Conservation (phyloP, 1,140 invertebrate species). For the Agrilus planipennis region DNA sequence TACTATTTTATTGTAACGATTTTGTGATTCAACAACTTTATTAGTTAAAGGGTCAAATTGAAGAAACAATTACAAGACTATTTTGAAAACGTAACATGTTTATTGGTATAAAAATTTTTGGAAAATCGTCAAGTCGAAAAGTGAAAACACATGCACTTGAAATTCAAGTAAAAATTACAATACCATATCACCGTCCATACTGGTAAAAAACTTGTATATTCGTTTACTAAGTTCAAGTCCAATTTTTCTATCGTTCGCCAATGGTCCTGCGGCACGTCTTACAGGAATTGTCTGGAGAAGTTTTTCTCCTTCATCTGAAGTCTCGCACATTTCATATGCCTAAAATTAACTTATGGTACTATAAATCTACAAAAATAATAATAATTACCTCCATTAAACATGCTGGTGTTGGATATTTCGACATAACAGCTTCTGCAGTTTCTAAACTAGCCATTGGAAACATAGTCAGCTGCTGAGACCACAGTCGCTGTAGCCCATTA, state of each 20-base stretch:
- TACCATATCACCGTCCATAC: constrained; percentile 37
- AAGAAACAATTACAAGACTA: no score
- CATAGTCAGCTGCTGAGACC: constrained; percentile 64
- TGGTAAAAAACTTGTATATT: constrained; percentile 55
- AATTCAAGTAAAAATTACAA: no score
- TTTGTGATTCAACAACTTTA: no score
- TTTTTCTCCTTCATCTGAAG: constrained; percentile 35
- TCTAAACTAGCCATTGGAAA: constrained; percentile 60
- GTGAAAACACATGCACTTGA: no score
- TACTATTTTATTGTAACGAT: no score
- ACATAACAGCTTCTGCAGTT: constrained; percentile 56
- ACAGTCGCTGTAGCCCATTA: constrained; percentile 56
- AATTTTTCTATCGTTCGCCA: constrained; percentile 47
- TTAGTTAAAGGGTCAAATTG: no score
- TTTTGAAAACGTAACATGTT: no score
- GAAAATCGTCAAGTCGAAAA: no score
- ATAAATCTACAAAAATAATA: not conserved
- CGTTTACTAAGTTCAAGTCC: constrained; percentile 69
- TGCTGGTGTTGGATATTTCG: constrained; percentile 49
- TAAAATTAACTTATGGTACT: constrained; percentile 26
- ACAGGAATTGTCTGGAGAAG: constrained; percentile 57
- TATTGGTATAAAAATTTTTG: no score
- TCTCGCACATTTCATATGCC: constrained; percentile 41
- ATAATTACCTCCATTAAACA: constrained; percentile 46
- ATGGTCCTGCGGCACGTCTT: constrained; percentile 51